Conservation (phyloP, 1,140 invertebrate genomes). For the Ephestia elutella region DNA sequence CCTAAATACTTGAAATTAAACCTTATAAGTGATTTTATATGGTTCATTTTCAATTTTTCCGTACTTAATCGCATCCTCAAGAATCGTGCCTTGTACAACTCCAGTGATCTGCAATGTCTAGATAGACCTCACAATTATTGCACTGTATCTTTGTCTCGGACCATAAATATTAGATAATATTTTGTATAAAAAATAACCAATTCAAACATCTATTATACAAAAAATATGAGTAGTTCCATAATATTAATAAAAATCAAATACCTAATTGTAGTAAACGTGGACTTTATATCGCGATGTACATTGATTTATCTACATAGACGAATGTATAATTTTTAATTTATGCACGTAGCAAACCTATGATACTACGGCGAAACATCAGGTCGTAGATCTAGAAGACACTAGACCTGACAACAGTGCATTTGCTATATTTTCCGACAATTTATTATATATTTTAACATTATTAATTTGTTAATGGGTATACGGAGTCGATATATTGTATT, state of each 20-base stretch:
- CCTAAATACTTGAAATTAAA: too few relatives aligned
- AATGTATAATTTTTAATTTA: conserved; percentile 12
- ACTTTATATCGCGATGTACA: conserved; percentile 15
- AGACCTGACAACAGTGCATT: neutral
- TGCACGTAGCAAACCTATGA: conserved; percentile 35
- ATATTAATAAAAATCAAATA: conserved; percentile 5
- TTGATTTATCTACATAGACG: conserved; percentile 22
- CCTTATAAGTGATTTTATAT: too few relatives aligned
- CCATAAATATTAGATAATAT: conserved; percentile 5
- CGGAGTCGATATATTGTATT: conserved; percentile 5
- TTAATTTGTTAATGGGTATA: conserved; percentile 15
- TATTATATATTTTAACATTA: conserved; percentile 13
- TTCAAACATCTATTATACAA: conserved; percentile 7
- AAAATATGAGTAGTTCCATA: conserved; percentile 8
- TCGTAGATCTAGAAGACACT: conserved; percentile 19
- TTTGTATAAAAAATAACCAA: conserved; percentile 12
- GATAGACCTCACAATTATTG: neutral
- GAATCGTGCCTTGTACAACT: neutral
- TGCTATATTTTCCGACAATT: conserved; percentile 12
- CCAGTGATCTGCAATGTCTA: neutral
- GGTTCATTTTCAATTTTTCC: too few relatives aligned
- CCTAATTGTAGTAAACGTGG: neutral
- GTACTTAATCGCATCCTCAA: too few relatives aligned
- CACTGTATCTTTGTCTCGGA: neutral
- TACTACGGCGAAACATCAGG: conserved; percentile 31